Conservation (phyloP, 2,797 vertebrate genomes). For the Sebastiscus tertius region DNA sequence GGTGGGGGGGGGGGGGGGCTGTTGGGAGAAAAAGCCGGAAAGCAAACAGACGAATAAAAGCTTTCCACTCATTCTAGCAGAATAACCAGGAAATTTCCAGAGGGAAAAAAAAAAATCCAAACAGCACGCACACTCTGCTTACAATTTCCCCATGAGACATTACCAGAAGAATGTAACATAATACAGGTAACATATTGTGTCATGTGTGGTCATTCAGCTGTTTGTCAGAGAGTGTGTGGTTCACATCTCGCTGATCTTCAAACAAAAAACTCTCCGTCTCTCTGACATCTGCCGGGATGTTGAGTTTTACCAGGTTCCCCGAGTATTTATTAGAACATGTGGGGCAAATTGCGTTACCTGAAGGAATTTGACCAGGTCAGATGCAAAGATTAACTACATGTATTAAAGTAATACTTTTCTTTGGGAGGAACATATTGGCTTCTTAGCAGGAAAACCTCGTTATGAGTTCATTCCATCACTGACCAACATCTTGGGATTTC, state of each 20-base stretch:
- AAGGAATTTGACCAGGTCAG: conserved; percentile 80
- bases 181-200: conserved; percentile 35
- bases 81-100: conserved; percentile 14
- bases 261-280: conserved; percentile 55
- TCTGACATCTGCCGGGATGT: conserved; percentile 53
- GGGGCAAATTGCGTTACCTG: conserved; percentile 75
- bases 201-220: conserved; percentile 45
- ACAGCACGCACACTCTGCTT: not conserved
- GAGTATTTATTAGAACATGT: conserved; percentile 64
- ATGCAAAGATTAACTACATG: conserved; percentile 65
- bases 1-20: not conserved
- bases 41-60: conserved; percentile 53
- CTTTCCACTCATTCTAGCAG: conserved; percentile 19
- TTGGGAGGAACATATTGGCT: conserved; percentile 28
- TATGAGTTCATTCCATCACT: conserved; percentile 67
- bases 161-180: conserved; percentile 30
- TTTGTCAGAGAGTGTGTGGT: conserved; percentile 45
- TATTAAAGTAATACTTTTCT: conserved; percentile 63
- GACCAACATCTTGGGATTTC: conserved; percentile 53
- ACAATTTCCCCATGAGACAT: conserved; percentile 17
- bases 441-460: conserved; percentile 45
- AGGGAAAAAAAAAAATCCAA: not conserved
- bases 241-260: conserved; percentile 58
- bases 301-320: conserved; percentile 67
- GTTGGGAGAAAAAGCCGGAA: conserved; percentile 26